These are phyloP conservation scores for Brenthis hecate DNA, from an alignment of 2,888 invertebrate species.

Conservation along the genomic window DNA sequence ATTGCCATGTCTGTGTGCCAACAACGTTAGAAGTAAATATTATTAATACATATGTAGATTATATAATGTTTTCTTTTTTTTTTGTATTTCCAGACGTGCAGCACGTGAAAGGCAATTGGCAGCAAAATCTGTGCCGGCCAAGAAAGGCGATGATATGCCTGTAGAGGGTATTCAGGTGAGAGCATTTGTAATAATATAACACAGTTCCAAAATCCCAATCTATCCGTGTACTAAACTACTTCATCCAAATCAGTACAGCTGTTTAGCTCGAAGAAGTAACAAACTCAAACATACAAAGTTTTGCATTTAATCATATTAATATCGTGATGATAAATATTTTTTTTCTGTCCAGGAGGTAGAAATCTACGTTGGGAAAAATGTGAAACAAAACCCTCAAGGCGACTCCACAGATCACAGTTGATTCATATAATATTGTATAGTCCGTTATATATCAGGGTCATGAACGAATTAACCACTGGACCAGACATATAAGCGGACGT, in stretches of 20 bases:
- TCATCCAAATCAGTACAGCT: too few relatives aligned
- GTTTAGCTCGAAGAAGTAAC: too few relatives aligned
- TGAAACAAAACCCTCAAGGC: constrained; percentile 58
- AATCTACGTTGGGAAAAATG: constrained; percentile 69
- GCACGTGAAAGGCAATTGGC: constrained; percentile 69
- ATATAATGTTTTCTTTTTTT: too few relatives aligned
- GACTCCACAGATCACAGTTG: constrained; percentile 62
- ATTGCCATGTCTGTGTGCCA: too few relatives aligned
- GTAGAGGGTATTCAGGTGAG: constrained; percentile 64
- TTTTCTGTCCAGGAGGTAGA: constrained; percentile 68
- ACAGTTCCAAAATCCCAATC: too few relatives aligned
- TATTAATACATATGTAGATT: too few relatives aligned
- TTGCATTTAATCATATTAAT: background rate
- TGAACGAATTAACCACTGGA: too few relatives aligned
- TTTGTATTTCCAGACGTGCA: constrained; percentile 56
- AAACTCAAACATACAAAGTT: too few relatives aligned
- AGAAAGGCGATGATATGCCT: constrained; percentile 52
- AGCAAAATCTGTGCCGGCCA: constrained; percentile 52
- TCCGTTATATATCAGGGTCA: constrained; percentile 23
- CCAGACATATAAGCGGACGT: too few relatives aligned
- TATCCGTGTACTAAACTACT: too few relatives aligned
- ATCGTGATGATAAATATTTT: background rate
- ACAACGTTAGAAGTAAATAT: too few relatives aligned
- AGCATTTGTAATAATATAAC: constrained; percentile 30
- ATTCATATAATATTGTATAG: constrained; percentile 43